These are phyloP conservation scores for Taenioides sp. DNA, from an alignment of 2,797 vertebrate genomes.

Conservation along the genomic window DNA sequence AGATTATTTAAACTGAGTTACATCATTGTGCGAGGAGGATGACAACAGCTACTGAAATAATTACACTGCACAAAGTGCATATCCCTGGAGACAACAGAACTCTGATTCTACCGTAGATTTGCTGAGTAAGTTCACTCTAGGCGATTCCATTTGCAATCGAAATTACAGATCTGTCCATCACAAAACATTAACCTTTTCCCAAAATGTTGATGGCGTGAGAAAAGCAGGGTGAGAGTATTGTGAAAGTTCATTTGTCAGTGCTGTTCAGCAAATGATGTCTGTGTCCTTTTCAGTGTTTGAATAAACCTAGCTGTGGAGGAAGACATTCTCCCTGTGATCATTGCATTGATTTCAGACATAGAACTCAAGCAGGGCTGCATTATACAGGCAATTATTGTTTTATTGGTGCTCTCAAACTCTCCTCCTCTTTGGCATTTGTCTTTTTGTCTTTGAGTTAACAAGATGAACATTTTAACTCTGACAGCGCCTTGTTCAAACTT, in stretches of 20 bases:
- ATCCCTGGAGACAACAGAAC: constrained; percentile 1
- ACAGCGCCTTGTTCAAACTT: neutral
- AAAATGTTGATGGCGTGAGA: constrained; percentile 65
- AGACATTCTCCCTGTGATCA: constrained; percentile 24
- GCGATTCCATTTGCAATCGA: constrained; percentile 20
- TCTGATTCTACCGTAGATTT: neutral
- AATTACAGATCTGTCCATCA: constrained; percentile 61
- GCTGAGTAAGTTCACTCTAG: neutral
- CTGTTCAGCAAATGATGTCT: constrained; percentile 62
- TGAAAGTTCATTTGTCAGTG: constrained; percentile 74
- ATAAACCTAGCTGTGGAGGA: constrained; percentile 27
- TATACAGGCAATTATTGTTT: neutral
- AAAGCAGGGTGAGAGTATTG: constrained; percentile 48
- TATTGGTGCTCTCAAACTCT: neutral
- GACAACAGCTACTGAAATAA: neutral
- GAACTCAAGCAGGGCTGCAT: neutral
- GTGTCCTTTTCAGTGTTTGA: constrained; percentile 66
- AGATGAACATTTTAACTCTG: neutral
- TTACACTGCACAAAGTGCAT: neutral
- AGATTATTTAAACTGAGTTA: neutral
- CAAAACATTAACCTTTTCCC: constrained; percentile 66
- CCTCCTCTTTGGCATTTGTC: neutral
- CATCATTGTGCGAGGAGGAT: neutral
- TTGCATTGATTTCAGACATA: constrained; percentile 20
- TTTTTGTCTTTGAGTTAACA: neutral